A percentile compares a stretch with the other conserved stretches of the same genome.
Evolutionary conservation across 30 jellyfish, hydroid and myxozoan genomes (phyloP).

Genomic region (Aurelia sp.): DNA sequence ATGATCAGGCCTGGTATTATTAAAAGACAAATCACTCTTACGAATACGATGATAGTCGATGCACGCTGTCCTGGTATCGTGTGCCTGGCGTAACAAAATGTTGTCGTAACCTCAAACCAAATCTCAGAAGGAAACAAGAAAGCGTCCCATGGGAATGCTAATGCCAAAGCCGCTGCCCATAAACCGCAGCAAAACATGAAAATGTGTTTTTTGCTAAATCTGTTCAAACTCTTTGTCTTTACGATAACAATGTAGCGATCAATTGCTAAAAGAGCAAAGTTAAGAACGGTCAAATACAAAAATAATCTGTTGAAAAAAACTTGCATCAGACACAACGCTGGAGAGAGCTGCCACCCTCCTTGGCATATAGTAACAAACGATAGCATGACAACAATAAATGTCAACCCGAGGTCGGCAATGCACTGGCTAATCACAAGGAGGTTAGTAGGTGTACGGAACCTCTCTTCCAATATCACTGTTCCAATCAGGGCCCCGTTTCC

Average conservation of each 20-base stretch:
- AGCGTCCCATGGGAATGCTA: slow-evolving; percentile 66
- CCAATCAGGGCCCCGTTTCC: slow-evolving; percentile 67
- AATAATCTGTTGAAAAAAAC: slow-evolving; percentile 34
- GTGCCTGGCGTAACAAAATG: slow-evolving; percentile 38
- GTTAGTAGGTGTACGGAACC: slow-evolving; percentile 73
- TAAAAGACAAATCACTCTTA: slow-evolving; percentile 6
- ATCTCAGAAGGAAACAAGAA: slow-evolving; percentile 14
- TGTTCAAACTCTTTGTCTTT: slow-evolving; percentile 31
- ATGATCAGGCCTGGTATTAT: slow-evolving; percentile 49
- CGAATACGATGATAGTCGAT: background rate
- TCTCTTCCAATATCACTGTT: slow-evolving; percentile 31
- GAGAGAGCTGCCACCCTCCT: slow-evolving; percentile 37
- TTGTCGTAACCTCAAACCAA: slow-evolving; percentile 50
- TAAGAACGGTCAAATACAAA: slow-evolving; percentile 21
- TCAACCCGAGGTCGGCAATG: slow-evolving; percentile 46
- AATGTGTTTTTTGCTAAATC: slow-evolving; percentile 23
- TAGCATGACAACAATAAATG: slow-evolving; percentile 41
- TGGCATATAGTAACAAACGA: slow-evolving; percentile 15
- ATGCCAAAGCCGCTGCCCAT: slow-evolving; percentile 27
- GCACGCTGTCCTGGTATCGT: background rate
- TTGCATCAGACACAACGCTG: slow-evolving; percentile 47
- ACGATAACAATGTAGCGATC: slow-evolving; percentile 71
- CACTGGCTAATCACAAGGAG: slow-evolving; percentile 64
- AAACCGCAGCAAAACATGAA: slow-evolving; percentile 10
- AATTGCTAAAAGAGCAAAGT: slow-evolving; percentile 48